These are phyloP conservation scores for Amorpha juglandis DNA, from an alignment of 2,888 invertebrate species.

Conservation along the genomic window DNA sequence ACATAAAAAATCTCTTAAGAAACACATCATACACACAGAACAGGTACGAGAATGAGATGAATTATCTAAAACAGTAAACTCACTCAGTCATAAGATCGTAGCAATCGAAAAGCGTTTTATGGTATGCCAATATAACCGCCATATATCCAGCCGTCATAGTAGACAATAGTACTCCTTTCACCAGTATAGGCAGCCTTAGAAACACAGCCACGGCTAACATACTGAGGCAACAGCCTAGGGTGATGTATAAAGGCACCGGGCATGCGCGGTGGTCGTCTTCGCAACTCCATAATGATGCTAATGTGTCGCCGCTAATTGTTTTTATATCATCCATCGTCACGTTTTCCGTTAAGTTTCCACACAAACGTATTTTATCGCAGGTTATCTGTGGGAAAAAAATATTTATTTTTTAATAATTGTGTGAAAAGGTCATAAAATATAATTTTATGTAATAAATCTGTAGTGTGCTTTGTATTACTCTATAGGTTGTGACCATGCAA, in stretches of 20 bases:
- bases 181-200: constrained; percentile 90
- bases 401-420: too few species aligned
- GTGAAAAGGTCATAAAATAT: background rate
- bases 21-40: too few species aligned
- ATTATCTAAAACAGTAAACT: constrained; percentile 60
- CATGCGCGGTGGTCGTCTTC: constrained; percentile 89
- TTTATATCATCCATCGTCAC: constrained; percentile 82
- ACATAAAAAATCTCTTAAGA: too few species aligned
- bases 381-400: constrained; percentile 59
- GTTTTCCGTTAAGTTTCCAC: constrained; percentile 73
- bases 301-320: constrained; percentile 58
- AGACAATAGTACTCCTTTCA: constrained; percentile 90
- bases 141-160: constrained; percentile 92
- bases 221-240: constrained; percentile 92
- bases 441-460: too few species aligned
- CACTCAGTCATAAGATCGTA: constrained; percentile 91
- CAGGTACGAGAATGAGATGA: background rate
- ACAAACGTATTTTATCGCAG: constrained; percentile 72
- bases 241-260: constrained; percentile 94
- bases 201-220: constrained; percentile 94
- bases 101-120: constrained; percentile 90
- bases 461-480: too few species aligned
- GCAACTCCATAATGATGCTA: constrained; percentile 71
- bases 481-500: too few species aligned
- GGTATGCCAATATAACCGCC: constrained; percentile 91